phyloP scores from a whole-genome alignment of 2,888 invertebrate genomes.

The Automeris io region DNA sequence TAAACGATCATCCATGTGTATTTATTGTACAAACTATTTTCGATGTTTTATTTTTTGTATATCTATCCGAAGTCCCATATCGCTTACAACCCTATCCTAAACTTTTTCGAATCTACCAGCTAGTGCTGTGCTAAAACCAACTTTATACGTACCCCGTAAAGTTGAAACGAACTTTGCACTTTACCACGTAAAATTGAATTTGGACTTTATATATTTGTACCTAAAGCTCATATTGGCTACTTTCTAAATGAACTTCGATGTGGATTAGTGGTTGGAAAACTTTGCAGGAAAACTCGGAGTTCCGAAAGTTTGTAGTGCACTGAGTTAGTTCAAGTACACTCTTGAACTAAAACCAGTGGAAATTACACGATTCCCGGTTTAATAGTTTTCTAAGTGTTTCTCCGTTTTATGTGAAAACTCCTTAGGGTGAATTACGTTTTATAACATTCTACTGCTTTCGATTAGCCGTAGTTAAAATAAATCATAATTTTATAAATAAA shows the following conservation, averaged over 20 bases:
- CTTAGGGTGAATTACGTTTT: no score
- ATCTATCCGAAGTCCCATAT: no score
- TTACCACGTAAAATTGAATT: conserved; percentile 1
- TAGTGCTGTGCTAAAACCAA: neutral
- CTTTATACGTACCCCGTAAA: neutral
- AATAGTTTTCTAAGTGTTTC: conserved; percentile 23
- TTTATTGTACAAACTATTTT: no score
- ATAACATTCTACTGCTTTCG: no score
- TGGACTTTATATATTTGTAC: conserved; percentile 24
- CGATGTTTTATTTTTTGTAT: no score
- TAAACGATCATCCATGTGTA: no score
- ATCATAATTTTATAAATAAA: no score
- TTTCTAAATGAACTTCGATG: conserved; percentile 42
- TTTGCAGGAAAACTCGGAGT: conserved; percentile 21
- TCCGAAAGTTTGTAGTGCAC: conserved; percentile 42
- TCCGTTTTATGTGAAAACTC: conserved; percentile 6
- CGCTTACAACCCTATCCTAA: no score
- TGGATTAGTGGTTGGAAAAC: conserved; percentile 48
- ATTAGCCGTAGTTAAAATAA: conserved; percentile 5
- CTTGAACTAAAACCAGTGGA: conserved; percentile 45
- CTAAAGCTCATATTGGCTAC: conserved; percentile 42
- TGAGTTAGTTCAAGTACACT: conserved; percentile 37
- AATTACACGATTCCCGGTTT: conserved; percentile 40
- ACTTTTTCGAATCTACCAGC: conserved; percentile 21
- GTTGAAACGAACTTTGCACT: neutral